Percentiles rank a stretch among this genome's conserved stretches.
Evolutionary conservation across 1,140 invertebrate species (phyloP).

Genomic region (Odontomachus brunneus): DNA sequence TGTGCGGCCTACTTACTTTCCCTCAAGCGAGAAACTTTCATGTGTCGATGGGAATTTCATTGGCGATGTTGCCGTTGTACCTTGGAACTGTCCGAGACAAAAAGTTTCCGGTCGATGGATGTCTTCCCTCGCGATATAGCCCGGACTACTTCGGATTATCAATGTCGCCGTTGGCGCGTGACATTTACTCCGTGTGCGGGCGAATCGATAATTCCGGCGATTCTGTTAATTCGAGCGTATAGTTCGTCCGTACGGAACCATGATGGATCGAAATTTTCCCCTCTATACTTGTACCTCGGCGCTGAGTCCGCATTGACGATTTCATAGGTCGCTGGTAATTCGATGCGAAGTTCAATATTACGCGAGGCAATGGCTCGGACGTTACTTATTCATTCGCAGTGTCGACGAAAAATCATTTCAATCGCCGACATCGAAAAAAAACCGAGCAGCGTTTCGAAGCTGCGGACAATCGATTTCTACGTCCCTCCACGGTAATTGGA

Average conservation of each 20-base stretch:
- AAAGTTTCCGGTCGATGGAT: neutral
- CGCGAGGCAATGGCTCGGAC: constrained; percentile 33
- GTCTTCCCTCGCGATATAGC: neutral
- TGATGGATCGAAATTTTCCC: neutral
- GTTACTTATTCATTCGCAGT: constrained; percentile 49
- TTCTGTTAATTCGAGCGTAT: constrained; percentile 29
- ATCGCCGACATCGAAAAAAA: neutral
- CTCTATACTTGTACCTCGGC: neutral
- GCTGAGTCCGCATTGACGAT: constrained; percentile 3
- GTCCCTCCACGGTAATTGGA: constrained; percentile 52
- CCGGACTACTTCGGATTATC: constrained; percentile 28
- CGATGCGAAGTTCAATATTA: constrained; percentile 50
- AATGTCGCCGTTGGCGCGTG: constrained; percentile 25
- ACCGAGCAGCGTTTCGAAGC: constrained; percentile 58
- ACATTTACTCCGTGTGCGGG: constrained; percentile 50
- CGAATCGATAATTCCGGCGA: constrained; percentile 61
- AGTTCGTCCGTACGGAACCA: neutral
- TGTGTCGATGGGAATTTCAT: neutral
- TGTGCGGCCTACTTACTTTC: neutral
- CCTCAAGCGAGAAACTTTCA: constrained; percentile 16
- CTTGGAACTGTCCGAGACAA: neutral
- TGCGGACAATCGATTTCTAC: constrained; percentile 60
- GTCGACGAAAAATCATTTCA: constrained; percentile 55
- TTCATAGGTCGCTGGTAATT: constrained; percentile 35
- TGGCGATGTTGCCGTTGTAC: neutral